Conservation (phyloP, 2,113 vertebrate species). For the Gymnorhina tibicen region DNA sequence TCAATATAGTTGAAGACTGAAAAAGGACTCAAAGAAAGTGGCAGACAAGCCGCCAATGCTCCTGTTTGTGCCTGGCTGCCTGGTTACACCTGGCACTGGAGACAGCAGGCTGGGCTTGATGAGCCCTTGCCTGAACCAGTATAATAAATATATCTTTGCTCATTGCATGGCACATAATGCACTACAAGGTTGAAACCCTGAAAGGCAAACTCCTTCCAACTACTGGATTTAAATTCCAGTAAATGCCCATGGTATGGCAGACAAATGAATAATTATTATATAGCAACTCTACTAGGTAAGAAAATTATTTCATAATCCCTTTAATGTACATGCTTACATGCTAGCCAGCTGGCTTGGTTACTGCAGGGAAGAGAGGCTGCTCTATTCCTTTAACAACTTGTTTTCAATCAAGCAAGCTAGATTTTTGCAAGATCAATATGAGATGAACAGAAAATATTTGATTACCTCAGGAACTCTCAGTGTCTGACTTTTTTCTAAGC, state of each 20-base stretch:
- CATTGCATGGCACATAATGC: no score
- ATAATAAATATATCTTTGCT: background rate
- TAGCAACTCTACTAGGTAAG: background rate
- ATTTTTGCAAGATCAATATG: background rate
- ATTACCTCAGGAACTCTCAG: background rate
- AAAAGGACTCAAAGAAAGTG: background rate
- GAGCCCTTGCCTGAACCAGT: background rate
- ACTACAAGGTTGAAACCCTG: background rate
- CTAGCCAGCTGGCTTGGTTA: background rate
- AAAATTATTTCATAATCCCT: background rate
- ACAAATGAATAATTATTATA: background rate
- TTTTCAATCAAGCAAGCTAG: background rate
- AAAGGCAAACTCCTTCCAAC: background rate
- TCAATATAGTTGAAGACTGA: background rate
- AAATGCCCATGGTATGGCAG: background rate
- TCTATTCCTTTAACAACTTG: background rate
- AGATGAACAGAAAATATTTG: slow-evolving; percentile 20
- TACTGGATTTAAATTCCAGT: background rate
- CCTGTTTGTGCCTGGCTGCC: background rate
- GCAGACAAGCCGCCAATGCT: background rate
- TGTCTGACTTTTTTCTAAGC: background rate
- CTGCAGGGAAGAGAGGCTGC: background rate
- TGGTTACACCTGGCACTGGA: background rate
- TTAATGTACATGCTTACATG: background rate
- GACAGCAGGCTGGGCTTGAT: background rate